phyloP scores from a whole-genome alignment of 2,888 invertebrate genomes.

The Thereva unica region DNA sequence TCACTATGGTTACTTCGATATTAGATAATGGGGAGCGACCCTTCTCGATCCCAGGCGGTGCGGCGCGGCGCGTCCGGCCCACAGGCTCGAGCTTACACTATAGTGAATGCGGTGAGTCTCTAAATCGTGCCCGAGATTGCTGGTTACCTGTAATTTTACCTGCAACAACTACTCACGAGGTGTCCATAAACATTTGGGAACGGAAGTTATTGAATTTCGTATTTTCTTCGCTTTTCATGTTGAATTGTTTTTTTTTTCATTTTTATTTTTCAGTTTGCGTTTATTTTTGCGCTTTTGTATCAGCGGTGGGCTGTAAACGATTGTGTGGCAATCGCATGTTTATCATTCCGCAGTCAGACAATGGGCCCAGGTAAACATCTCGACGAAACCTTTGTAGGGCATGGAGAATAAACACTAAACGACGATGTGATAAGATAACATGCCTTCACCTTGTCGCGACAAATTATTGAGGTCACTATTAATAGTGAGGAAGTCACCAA shows the following conservation, averaged over 20 bases:
- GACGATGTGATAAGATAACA: constrained; percentile 19
- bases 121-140: too few relatives aligned
- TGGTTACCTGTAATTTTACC: too few relatives aligned
- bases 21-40: too few relatives aligned
- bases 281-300: background rate
- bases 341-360: constrained; percentile 8
- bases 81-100: too few relatives aligned
- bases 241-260: background rate
- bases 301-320: background rate
- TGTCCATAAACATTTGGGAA: constrained; percentile 13
- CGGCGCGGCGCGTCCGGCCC: too few relatives aligned
- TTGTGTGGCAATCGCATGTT: constrained; percentile 15
- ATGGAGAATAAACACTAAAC: constrained; percentile 13
- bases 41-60: too few relatives aligned
- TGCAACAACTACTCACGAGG: constrained; percentile 13
- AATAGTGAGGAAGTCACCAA: background rate
- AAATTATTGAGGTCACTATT: constrained; percentile 16
- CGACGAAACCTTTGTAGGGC: constrained; percentile 20
- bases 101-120: too few relatives aligned
- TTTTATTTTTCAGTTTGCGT: too few relatives aligned
- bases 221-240: background rate
- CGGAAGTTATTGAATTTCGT: constrained; percentile 30
- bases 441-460: constrained; percentile 22
- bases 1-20: too few relatives aligned
- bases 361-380: constrained; percentile 12